Evolutionary conservation across 2,797 vertebrate species (phyloP), one percentile per base, ranked within the genome.

Genomic region (Parauchenoglanis ngamensis): DNA sequence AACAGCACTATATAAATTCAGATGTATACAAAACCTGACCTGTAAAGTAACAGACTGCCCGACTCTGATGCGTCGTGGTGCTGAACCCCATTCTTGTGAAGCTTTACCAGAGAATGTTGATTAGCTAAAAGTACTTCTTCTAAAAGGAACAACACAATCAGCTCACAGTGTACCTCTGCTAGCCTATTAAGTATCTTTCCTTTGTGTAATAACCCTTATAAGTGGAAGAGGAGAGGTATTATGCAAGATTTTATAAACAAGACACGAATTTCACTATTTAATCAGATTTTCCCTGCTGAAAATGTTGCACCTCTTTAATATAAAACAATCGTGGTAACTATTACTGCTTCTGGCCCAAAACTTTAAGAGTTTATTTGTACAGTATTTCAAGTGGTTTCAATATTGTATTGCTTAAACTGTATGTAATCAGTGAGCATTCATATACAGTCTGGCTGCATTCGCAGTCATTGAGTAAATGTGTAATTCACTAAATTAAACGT

Each of bases 181-280:
- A n/a, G 25, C 10, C 8, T 63, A 10, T 12, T n/a, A 23, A 28
- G 5, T 54, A 54, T 19, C 12, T 54, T 77, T 77, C 75, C 49
- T 28, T 8, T 54, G 75, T 77, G 49, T 25, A 73, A 73, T 73
- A 46, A 73, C 25, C 40, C 1, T 11, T 25, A 10, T 49, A 73
- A 73, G 72, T 73, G 40, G 72, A 49, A 13, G 2, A 73, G 44
- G 72, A 49, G 11, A 11, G 7, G 49, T 54, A 54, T 77, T 77
- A 77, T 54, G 75, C 75, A 77, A 77, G 75, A 54, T 54, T 77
- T 17, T 77, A 77, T 77, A 28, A 77, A 77, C n/a, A 17, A 54
- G 49, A 54, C 75, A 54, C 49, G 17, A 77, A 77, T 77, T 28
- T 7, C 25, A 3, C 12, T 54, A 77, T 77, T 77, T 77, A 77